Conservation (phyloP, 2,113 vertebrate species). For the Rhadina sibilatrix region DNA sequence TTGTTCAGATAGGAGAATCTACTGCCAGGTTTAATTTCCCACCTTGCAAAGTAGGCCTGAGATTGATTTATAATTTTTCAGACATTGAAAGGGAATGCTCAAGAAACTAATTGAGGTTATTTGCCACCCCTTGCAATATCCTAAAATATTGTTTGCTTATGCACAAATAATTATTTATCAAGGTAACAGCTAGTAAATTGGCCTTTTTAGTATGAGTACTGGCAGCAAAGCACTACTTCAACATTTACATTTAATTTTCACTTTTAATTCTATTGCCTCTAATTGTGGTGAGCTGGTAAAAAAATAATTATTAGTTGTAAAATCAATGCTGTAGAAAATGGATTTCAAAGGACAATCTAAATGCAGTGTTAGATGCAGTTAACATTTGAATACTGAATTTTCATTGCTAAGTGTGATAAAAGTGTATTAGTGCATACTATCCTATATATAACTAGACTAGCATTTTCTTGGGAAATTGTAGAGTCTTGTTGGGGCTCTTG, state of each 20-base stretch:
- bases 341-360: constrained; percentile 27
- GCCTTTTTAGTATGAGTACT: neutral
- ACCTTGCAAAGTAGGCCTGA: neutral
- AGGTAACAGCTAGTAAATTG: neutral
- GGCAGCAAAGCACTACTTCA: neutral
- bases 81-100: neutral
- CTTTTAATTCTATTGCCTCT: neutral
- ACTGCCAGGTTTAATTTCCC: neutral
- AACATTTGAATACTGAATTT: neutral
- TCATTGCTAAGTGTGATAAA: neutral
- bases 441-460: neutral
- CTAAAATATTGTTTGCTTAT: neutral
- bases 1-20: neutral
- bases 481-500: fast-evolving
- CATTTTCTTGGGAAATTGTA: neutral
- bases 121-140: neutral
- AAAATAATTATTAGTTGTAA: neutral
- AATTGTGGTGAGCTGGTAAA: neutral
- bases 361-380: neutral
- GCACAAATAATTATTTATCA: constrained; percentile 1
- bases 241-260: neutral
- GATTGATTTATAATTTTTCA: neutral
- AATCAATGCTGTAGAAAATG: neutral
- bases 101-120: neutral
- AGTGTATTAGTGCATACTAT: neutral